phyloP scores from a whole-genome alignment of 2,113 vertebrate species.

The Serinus canaria region DNA sequence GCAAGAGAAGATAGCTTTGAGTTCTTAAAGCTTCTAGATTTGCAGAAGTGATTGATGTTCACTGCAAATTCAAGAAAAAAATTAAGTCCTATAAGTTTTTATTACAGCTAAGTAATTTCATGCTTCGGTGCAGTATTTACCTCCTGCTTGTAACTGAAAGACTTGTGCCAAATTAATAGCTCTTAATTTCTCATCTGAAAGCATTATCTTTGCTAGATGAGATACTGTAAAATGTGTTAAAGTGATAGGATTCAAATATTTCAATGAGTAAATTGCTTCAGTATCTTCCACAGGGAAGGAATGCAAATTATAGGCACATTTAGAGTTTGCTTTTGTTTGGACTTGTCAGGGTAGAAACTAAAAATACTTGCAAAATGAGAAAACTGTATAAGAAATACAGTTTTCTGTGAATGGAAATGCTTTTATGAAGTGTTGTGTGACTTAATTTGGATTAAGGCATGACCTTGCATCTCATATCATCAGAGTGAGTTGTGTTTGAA shows the following conservation, averaged over 20 bases:
- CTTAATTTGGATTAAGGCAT: background rate
- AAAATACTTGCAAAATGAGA: background rate
- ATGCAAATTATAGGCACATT: background rate
- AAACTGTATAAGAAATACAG: background rate
- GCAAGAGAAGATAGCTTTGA: background rate
- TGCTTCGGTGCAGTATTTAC: background rate
- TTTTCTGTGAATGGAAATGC: background rate
- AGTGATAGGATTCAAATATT: background rate
- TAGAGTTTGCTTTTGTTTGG: background rate
- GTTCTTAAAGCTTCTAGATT: background rate
- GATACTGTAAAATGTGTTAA: background rate
- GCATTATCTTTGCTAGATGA: background rate
- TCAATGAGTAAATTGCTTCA: background rate
- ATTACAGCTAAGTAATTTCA: background rate
- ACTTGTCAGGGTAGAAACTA: background rate
- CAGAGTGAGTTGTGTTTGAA: background rate
- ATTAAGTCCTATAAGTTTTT: background rate
- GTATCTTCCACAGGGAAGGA: background rate
- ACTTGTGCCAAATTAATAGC: background rate
- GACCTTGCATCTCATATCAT: background rate
- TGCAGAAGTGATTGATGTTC: background rate
- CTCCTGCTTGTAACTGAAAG: background rate
- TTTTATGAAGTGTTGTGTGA: background rate
- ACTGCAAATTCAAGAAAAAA: background rate
- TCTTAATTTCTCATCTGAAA: background rate